Evolutionary conservation across 1,140 invertebrate genomes (phyloP).

Genomic region (Amyelois transitella): DNA sequence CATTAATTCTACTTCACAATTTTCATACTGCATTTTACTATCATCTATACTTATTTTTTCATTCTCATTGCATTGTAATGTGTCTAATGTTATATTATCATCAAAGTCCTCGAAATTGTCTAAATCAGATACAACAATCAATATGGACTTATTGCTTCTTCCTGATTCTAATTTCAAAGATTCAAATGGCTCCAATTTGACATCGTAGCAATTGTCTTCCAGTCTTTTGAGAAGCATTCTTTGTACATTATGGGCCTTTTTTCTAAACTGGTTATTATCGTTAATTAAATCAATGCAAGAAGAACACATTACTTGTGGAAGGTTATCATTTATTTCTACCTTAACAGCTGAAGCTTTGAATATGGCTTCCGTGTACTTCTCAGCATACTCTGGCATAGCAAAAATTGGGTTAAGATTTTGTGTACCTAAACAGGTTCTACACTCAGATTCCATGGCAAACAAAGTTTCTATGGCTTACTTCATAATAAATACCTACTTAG

Average conservation of each 20-base stretch:
- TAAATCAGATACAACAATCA: slow-evolving; percentile 20
- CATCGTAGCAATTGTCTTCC: slow-evolving; percentile 23
- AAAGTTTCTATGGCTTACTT: no score
- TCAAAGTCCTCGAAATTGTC: slow-evolving; percentile 41
- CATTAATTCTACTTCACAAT: slow-evolving; percentile 6
- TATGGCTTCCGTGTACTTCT: slow-evolving; percentile 43
- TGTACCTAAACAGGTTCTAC: slow-evolving; percentile 37
- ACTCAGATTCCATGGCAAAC: slow-evolving; percentile 9
- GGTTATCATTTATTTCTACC: slow-evolving; percentile 41
- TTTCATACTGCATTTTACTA: slow-evolving; percentile 11
- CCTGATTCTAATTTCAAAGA: slow-evolving; percentile 22
- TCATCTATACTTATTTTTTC: slow-evolving; percentile 11
- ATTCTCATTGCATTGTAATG: slow-evolving; percentile 24
- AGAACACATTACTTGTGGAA: slow-evolving; percentile 49
- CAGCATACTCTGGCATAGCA: slow-evolving; percentile 24
- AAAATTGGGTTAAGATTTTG: slow-evolving; percentile 45
- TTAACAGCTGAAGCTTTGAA: slow-evolving; percentile 38
- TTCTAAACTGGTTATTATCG: slow-evolving; percentile 43
- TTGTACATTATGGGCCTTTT: slow-evolving; percentile 44
- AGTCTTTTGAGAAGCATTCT: slow-evolving; percentile 18
- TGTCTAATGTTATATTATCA: slow-evolving; percentile 39
- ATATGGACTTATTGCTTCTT: slow-evolving; percentile 30
- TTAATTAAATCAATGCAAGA: slow-evolving; percentile 49
- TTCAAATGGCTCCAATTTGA: slow-evolving; percentile 28
- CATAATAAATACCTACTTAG: no score